These are phyloP conservation scores for Chrysemys picta DNA, from an alignment of 2,113 vertebrate species.

Conservation along the genomic window DNA sequence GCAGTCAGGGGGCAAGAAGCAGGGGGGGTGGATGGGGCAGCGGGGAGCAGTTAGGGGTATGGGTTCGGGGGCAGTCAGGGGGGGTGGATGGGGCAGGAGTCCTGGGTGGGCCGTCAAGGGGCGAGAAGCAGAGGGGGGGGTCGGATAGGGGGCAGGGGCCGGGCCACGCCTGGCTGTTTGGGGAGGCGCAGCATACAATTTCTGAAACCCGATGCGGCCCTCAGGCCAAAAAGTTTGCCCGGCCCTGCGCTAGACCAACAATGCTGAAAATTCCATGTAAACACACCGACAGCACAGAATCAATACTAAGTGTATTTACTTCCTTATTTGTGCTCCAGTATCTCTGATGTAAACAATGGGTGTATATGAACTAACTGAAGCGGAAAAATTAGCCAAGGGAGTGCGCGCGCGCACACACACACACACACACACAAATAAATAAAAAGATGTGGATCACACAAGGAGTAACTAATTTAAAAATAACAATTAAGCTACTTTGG, in stretches of 20 bases:
- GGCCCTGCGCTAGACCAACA: neutral
- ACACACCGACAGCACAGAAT: constrained; percentile 5
- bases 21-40: too few species aligned
- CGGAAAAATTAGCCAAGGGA: constrained; percentile 59
- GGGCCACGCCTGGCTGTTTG: too few species aligned
- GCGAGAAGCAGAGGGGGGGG: too few species aligned
- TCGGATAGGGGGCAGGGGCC: too few species aligned
- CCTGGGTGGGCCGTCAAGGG: too few species aligned
- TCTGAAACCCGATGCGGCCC: too few species aligned
- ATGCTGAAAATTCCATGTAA: neutral
- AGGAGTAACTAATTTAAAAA: constrained; percentile 73
- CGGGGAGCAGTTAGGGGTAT: too few species aligned
- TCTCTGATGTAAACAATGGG: constrained; percentile 56
- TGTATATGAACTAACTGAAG: neutral
- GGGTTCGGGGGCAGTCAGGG: too few species aligned
- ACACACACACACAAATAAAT: neutral
- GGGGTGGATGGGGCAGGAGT: too few species aligned
- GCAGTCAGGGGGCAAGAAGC: too few species aligned
- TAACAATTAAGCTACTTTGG: constrained; percentile 17
- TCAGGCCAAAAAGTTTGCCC: too few species aligned
- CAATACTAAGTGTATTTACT: neutral
- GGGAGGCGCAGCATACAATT: too few species aligned
- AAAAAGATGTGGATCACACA: constrained; percentile 56
- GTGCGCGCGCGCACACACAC: neutral
- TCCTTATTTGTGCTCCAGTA: constrained; percentile 55